phyloP scores from a whole-genome alignment of 2,888 invertebrate genomes.

The Euspilapteryx auroguttella region DNA sequence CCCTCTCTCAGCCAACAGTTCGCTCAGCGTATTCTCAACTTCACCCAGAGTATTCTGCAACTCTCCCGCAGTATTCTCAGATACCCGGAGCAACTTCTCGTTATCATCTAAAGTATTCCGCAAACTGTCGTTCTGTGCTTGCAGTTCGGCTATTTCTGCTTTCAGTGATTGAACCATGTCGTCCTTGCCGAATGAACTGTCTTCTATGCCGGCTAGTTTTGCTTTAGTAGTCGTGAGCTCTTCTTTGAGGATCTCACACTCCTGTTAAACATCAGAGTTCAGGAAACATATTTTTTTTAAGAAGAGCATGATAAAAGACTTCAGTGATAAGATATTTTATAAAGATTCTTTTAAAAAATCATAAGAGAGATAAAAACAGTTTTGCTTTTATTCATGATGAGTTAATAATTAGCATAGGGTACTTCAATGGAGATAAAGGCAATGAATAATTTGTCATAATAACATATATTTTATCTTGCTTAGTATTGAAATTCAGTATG shows the following conservation, averaged over 20 bases:
- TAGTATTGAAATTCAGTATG: too few species aligned
- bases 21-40: constrained; percentile 75
- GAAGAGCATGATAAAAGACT: too few species aligned
- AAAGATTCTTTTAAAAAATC: too few species aligned
- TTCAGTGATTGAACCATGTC: constrained; percentile 71
- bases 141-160: constrained; percentile 62
- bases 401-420: too few species aligned
- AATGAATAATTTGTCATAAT: too few species aligned
- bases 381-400: too few species aligned
- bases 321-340: too few species aligned
- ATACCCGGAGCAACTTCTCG: constrained; percentile 57
- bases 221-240: constrained; percentile 60
- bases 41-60: constrained; percentile 74
- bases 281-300: too few species aligned
- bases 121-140: constrained; percentile 66
- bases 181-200: constrained; percentile 71
- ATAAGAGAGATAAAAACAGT: too few species aligned
- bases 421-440: too few species aligned
- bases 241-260: constrained; percentile 67
- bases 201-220: constrained; percentile 67
- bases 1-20: constrained; percentile 43
- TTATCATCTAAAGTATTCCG: constrained; percentile 66
- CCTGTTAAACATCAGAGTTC: too few species aligned
- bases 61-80: constrained; percentile 81
- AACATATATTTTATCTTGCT: too few species aligned